Percentiles rank a stretch among this genome's conserved stretches.
phyloP scores from a whole-genome alignment of 1,140 invertebrate species.

The Neodiprion pinetum region DNA sequence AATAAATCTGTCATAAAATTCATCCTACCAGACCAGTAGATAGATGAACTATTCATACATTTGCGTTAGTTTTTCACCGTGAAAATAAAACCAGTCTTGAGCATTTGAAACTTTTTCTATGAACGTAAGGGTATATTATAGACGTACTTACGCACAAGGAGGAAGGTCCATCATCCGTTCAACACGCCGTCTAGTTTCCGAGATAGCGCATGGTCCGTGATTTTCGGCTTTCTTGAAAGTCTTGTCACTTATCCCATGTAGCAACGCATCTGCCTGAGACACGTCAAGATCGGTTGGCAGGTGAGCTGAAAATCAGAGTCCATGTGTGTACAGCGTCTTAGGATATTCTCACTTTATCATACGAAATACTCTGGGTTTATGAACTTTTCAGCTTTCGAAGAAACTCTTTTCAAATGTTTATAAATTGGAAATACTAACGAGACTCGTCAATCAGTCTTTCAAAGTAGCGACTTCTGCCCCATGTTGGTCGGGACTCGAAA shows the following conservation, averaged over 20 bases:
- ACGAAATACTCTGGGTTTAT: not conserved
- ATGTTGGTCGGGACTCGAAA: conserved; percentile 21
- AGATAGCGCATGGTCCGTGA: conserved; percentile 13
- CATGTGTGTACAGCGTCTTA: too few species aligned
- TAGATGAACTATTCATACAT: too few species aligned
- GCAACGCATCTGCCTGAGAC: conserved; percentile 24
- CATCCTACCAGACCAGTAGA: too few species aligned
- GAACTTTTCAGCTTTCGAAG: conserved; percentile 8
- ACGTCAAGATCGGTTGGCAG: conserved; percentile 26
- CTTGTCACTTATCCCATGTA: conserved; percentile 23
- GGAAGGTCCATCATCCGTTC: conserved; percentile 20
- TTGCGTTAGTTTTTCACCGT: too few species aligned
- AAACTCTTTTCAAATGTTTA: not conserved
- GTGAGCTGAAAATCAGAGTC: conserved; percentile 21
- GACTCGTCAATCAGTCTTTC: conserved; percentile 28
- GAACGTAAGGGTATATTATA: not conserved
- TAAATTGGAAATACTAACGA: conserved; percentile 13
- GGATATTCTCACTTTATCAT: too few species aligned
- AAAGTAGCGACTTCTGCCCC: conserved; percentile 27
- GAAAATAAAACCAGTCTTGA: not conserved
- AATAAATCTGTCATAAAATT: too few species aligned
- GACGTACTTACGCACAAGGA: conserved; percentile 22
- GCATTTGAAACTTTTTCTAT: not conserved
- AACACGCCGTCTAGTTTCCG: conserved; percentile 20
- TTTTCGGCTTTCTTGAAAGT: conserved; percentile 21